A percentile compares a stretch with the other conserved stretches of the same genome.
These are phyloP conservation scores for Rapana venosa DNA, from an alignment of 2,888 invertebrate species.

Conservation along the genomic window DNA sequence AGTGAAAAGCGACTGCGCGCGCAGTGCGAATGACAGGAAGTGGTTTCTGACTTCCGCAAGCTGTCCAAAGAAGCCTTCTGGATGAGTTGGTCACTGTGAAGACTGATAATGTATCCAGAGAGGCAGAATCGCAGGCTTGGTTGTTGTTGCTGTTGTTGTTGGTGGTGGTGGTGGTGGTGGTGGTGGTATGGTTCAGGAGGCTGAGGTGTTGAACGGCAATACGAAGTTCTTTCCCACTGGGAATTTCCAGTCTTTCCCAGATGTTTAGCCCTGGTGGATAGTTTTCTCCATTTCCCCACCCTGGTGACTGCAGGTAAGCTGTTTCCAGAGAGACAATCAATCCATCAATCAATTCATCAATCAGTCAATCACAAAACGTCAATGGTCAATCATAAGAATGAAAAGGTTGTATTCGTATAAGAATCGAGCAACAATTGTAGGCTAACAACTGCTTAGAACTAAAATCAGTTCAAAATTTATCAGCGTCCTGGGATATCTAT, in stretches of 20 bases:
- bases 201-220: neutral
- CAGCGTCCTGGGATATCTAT: too few relatives aligned
- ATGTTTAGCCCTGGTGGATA: neutral
- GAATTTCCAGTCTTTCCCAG: neutral
- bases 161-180: neutral
- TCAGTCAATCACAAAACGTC: too few relatives aligned
- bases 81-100: neutral
- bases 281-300: slow-evolving; percentile 10
- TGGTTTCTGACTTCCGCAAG: slow-evolving; percentile 12
- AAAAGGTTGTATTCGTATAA: too few relatives aligned
- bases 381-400: too few relatives aligned
- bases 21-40: neutral
- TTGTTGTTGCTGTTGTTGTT: neutral
- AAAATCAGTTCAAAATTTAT: too few relatives aligned
- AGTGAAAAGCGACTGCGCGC: neutral
- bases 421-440: too few relatives aligned
- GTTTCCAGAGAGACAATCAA: neutral
- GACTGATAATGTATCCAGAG: neutral
- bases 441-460: too few relatives aligned
- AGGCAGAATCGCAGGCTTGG: neutral
- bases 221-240: neutral
- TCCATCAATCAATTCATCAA: too few relatives aligned
- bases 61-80: neutral
- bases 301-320: slow-evolving; percentile 3
- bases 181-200: neutral